Conservation (phyloP, 2,113 vertebrate species). For the Plestiodon gilberti region DNA sequence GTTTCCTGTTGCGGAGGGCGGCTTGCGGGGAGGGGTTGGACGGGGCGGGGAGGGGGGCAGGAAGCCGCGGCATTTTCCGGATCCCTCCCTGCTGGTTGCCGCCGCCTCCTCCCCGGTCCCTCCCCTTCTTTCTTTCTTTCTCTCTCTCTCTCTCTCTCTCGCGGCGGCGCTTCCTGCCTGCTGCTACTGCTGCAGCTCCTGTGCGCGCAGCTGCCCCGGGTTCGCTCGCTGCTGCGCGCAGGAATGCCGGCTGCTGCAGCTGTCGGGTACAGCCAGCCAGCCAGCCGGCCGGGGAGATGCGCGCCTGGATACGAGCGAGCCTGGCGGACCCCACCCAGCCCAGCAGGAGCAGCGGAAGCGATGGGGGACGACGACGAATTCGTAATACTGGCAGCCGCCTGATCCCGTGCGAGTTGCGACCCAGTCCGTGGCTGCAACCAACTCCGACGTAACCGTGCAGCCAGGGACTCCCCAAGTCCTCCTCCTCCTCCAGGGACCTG, state of each 20-base stretch:
- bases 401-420: too few relatives aligned
- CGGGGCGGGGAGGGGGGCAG: neutral
- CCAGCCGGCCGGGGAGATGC: neutral
- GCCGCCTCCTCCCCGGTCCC: neutral
- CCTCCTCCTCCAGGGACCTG: too few relatives aligned
- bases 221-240: neutral
- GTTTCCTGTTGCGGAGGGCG: neutral
- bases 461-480: too few relatives aligned
- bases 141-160: too few relatives aligned
- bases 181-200: neutral
- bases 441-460: too few relatives aligned
- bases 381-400: too few relatives aligned
- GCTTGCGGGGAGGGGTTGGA: neutral
- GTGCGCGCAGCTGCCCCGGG: neutral
- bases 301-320: neutral
- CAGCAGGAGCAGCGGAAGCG: too few relatives aligned
- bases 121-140: neutral
- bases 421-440: too few relatives aligned
- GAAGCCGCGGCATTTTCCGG: slow-evolving; percentile 6
- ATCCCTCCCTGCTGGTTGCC: neutral
- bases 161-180: neutral
- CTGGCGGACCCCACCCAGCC: too few relatives aligned
- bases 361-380: too few relatives aligned
- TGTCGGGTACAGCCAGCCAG: neutral
- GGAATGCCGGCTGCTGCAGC: neutral